Evolutionary conservation across 1,140 invertebrate genomes (phyloP).

Genomic region (Papilio aristodemus): DNA sequence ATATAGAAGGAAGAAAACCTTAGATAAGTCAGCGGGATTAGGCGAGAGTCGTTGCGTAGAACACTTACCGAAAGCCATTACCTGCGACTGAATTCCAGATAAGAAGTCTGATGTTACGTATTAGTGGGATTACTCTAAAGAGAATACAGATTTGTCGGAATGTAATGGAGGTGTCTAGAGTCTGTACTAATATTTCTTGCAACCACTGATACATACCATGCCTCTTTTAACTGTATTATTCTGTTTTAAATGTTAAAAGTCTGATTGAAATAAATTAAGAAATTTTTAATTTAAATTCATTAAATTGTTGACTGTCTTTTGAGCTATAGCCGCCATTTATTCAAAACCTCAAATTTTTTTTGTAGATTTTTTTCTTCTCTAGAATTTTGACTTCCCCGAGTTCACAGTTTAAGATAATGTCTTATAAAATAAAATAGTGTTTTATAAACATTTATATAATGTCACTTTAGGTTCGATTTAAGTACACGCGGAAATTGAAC

Average conservation of each 20-base stretch:
- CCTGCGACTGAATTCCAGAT: conserved; percentile 25
- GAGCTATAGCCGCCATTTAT: no score
- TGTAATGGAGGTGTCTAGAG: not conserved
- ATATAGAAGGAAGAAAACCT: not conserved
- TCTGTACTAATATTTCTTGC: not conserved
- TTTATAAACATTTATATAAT: conserved; percentile 2
- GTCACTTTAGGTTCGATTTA: not conserved
- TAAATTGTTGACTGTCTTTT: no score
- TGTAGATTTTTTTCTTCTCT: no score
- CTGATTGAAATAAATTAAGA: no score
- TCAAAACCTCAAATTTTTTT: no score
- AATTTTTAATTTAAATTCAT: no score
- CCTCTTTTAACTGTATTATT: no score
- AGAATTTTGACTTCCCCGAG: no score
- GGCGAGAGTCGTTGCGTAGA: conserved; percentile 20
- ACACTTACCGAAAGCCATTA: conserved; percentile 31
- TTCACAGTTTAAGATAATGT: no score
- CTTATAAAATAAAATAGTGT: not conserved
- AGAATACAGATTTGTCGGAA: conserved; percentile 22
- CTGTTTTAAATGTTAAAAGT: no score
- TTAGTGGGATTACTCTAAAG: conserved; percentile 9
- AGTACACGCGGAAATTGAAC: not conserved
- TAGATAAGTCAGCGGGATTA: conserved; percentile 14
- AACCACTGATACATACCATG: not conserved
- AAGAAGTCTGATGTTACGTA: conserved; percentile 28